Base-by-base conservation (phyloP, 2,888 invertebrate species). In the Busseola fusca region DNA sequence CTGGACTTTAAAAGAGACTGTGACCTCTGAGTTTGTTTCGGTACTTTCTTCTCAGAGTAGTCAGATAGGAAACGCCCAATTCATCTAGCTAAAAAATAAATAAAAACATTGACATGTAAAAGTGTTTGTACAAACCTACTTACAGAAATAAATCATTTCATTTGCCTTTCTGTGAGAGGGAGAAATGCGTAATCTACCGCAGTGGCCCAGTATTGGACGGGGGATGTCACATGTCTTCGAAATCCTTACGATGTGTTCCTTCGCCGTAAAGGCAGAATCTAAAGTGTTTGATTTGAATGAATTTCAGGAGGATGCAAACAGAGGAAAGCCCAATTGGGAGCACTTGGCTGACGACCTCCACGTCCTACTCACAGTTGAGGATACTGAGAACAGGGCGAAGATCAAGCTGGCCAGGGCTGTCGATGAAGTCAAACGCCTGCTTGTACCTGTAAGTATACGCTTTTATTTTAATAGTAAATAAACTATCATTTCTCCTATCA, bases 241-340 rank as follows among this genome's bases (percentile, higher is more conserved):
- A n/a, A n/a, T 3, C 16, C n/a, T n/a, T 16, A 18, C 27, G 1
- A 10, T 18, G 3, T 56, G 18, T 56, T 56, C 10, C 27, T 12
- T 27, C n/a, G 48, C 12, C 1, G 9, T n/a, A 6, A 14, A 12
- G 1, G 14, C 16, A 48, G 12, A 40, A 40, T 18, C 42, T 69
- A 48, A 69, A 65, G 18, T 64, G 42, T 21, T 54, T 65, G 54
- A 56, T 74, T 75, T 70, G 1, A 45, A 76, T 71, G 25, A 69
- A 78, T 85, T 85, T 64, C 96, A 99, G 99, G 99, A 99, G 96
- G 99, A 99, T 93, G 98, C 98, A 90, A 99, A 99, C 96, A 97
- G 99, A 92, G 99, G 99, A 86, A 99, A 99, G 96, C 99, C 99
- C 83, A 99, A 99, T 96, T 99, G 99, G 99, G 99, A 99, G 94